Conservation (phyloP, 2,888 invertebrate genomes). For the Biston betularia region DNA sequence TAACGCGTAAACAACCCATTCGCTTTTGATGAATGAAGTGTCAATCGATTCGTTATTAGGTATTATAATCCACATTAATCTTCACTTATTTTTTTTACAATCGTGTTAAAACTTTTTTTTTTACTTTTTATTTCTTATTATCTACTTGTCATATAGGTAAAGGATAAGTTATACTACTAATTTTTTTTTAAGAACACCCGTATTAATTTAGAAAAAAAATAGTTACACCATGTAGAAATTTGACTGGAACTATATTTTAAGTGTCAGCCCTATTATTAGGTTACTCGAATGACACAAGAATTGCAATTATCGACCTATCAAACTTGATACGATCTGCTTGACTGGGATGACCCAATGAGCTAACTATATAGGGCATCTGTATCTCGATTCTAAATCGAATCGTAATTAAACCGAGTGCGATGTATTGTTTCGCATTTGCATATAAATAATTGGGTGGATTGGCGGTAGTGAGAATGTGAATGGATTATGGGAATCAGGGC, state of each 20-base stretch:
- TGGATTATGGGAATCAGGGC: conserved; percentile 22
- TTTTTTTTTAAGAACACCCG: too few species aligned
- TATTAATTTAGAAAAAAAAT: conserved; percentile 26
- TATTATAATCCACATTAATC: too few species aligned
- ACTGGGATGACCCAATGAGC: conserved; percentile 74
- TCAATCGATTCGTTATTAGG: too few species aligned
- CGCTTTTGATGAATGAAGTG: too few species aligned
- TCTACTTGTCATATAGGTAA: too few species aligned
- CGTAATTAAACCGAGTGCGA: conserved; percentile 70
- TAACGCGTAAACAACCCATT: too few species aligned
- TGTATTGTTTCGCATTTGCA: conserved; percentile 57
- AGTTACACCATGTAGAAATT: not conserved
- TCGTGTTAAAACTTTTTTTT: too few species aligned
- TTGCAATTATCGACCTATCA: conserved; percentile 66
- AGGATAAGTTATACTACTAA: too few species aligned
- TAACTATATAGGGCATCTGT: conserved; percentile 80
- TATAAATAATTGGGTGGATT: conserved; percentile 52
- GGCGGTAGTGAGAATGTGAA: conserved; percentile 27
- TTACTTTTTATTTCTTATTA: too few species aligned
- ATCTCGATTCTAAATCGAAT: conserved; percentile 65
- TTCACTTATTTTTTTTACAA: too few species aligned
- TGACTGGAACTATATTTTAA: not conserved
- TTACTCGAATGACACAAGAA: conserved; percentile 49
- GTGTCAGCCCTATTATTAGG: conserved; percentile 29
- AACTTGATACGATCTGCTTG: conserved; percentile 58